Evolutionary conservation across 1,140 invertebrate genomes (phyloP).

Genomic region (Macrobrachium nipponense): DNA sequence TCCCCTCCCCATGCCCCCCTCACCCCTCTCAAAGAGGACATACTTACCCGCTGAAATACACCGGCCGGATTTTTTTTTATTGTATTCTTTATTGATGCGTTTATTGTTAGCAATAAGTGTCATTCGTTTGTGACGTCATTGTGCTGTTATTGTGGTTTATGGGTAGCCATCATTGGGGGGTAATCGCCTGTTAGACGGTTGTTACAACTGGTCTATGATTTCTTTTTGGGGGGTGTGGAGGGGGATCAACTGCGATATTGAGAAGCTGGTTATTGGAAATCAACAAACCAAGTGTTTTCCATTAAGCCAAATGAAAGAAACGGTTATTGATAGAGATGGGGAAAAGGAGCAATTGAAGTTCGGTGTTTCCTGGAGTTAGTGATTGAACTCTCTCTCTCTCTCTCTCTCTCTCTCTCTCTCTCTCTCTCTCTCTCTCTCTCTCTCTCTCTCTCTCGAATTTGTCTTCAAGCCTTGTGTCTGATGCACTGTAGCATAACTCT

Average conservation of each 20-base stretch:
- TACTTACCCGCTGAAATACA: conserved; percentile 54
- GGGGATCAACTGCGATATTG: too few species aligned
- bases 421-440: conserved; percentile 41
- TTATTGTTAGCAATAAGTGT: conserved; percentile 55
- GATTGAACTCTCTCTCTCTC: conserved; percentile 14
- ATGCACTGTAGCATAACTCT: too few species aligned
- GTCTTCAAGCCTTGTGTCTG: too few species aligned
- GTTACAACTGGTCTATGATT: too few species aligned
- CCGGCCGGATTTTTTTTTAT: conserved; percentile 35
- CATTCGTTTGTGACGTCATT: conserved; percentile 43
- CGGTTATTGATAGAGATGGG: neutral
- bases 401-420: conserved; percentile 41
- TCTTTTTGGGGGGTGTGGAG: too few species aligned
- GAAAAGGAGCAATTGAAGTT: neutral
- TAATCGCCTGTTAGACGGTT: too few species aligned
- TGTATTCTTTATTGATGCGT: conserved; percentile 30
- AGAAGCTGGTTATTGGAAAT: too few species aligned
- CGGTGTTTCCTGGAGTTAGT: too few species aligned
- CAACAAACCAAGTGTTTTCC: too few species aligned
- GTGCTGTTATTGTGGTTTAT: conserved; percentile 37
- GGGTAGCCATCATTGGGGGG: neutral
- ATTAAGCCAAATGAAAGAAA: too few species aligned
- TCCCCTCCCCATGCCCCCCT: conserved; percentile 17
- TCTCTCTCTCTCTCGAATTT: conserved; percentile 33
- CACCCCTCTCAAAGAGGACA: conserved; percentile 30